Evolutionary conservation across 2,888 invertebrate genomes (phyloP).

Genomic region (Muschampia plurimacula): DNA sequence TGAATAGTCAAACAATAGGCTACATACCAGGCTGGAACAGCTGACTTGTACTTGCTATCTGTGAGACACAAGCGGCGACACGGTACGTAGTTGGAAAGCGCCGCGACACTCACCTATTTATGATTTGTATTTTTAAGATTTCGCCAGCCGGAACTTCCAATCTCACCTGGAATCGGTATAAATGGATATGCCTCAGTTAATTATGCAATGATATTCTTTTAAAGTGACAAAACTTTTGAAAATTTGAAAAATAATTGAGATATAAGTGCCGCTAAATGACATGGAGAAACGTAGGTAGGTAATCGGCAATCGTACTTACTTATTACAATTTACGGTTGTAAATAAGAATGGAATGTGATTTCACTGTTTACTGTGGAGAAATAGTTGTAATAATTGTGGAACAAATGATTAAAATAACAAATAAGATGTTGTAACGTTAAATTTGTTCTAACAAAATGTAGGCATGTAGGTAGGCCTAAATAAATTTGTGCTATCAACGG

Average conservation of each 20-base stretch:
- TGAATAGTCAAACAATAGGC: neutral
- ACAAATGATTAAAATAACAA: constrained; percentile 6
- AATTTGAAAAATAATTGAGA: neutral
- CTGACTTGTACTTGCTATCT: neutral
- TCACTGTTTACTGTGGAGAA: neutral
- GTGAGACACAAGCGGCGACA: neutral
- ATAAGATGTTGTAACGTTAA: neutral
- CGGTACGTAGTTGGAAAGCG: neutral
- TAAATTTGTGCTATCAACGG: neutral
- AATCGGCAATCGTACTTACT: neutral
- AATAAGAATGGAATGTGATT: constrained; percentile 4
- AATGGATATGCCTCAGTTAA: neutral
- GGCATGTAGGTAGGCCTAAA: neutral
- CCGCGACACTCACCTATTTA: constrained; percentile 1
- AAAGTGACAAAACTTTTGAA: neutral
- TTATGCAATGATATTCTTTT: neutral
- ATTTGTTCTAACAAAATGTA: neutral
- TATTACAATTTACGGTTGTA: neutral
- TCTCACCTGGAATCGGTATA: neutral
- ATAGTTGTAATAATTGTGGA: neutral
- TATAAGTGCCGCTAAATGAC: neutral
- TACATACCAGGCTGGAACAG: constrained; percentile 1
- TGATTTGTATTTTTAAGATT: neutral
- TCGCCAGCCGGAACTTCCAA: constrained; percentile 5
- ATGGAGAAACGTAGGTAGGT: neutral